These are phyloP conservation scores for Euclidia mi DNA, from an alignment of 2,888 invertebrate genomes.

Conservation along the genomic window DNA sequence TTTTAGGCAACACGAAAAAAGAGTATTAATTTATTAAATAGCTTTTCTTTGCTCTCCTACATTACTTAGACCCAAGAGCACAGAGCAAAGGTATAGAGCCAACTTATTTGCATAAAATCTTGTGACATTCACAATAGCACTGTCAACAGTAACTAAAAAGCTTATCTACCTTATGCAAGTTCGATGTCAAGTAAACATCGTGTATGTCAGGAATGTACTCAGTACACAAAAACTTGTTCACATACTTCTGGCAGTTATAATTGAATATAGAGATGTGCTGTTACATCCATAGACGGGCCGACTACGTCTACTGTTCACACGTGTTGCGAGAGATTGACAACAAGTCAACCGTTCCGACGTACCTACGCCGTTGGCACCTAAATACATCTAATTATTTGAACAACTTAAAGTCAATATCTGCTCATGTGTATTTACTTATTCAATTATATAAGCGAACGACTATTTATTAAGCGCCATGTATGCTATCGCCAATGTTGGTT, in stretches of 20 bases:
- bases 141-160: constrained; percentile 29
- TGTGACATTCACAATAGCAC: neutral
- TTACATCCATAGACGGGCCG: constrained; percentile 32
- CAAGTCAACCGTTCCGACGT: constrained; percentile 22
- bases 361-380: constrained; percentile 53
- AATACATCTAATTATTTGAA: constrained; percentile 64
- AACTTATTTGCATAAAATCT: no score
- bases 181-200: constrained; percentile 45
- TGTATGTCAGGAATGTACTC: constrained; percentile 49
- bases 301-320: constrained; percentile 40
- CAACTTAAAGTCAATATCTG: constrained; percentile 50
- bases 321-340: constrained; percentile 41
- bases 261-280: constrained; percentile 47
- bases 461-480: constrained; percentile 27
- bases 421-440: constrained; percentile 46
- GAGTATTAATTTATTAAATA: no score
- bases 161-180: constrained; percentile 47
- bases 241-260: constrained; percentile 43
- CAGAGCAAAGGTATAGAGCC: no score
- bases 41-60: no score
- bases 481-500: neutral
- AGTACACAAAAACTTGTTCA: constrained; percentile 48
- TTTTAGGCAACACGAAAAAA: no score
- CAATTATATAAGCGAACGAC: constrained; percentile 21
- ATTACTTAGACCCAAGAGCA: no score